Evolutionary conservation across 64 coral and sea anemone species (phyloP).

Genomic region (Dendronephthya gigantea): DNA sequence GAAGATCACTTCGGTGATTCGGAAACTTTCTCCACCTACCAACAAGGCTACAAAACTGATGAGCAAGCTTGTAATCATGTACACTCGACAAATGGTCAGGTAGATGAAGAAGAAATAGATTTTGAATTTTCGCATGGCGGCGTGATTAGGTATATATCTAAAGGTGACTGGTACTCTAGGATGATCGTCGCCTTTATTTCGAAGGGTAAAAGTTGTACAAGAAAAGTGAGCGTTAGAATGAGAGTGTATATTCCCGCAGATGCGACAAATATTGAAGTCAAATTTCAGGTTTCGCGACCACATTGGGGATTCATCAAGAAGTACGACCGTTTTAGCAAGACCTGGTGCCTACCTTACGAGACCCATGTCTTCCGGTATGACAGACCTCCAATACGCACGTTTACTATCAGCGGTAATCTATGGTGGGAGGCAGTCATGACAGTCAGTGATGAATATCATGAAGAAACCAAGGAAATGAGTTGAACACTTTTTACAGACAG

Average conservation of each 20-base stretch:
- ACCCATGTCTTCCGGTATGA: not conserved
- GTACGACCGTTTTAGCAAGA: conserved; percentile 14
- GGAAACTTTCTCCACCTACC: too few species aligned
- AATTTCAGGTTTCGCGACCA: not conserved
- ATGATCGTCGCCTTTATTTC: not conserved
- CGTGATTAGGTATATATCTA: not conserved
- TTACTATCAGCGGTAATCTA: not conserved
- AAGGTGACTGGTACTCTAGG: not conserved
- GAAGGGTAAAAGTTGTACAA: not conserved
- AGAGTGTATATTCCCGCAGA: conserved; percentile 4
- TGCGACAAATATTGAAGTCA: conserved; percentile 23
- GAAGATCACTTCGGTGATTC: too few species aligned
- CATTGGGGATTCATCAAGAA: conserved; percentile 22
- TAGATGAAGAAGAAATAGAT: not conserved
- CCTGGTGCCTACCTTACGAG: not conserved
- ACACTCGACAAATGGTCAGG: not conserved
- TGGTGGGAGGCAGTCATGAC: not conserved
- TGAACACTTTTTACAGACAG: too few species aligned
- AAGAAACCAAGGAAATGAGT: not conserved
- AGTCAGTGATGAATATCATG: not conserved
- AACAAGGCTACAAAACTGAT: too few species aligned
- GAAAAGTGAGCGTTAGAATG: not conserved
- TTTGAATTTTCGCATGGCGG: not conserved
- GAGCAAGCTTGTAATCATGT: too few species aligned
- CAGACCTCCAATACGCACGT: not conserved